Evolutionary conservation across 1,140 invertebrate genomes (phyloP).

Genomic region (Aphidius gifuensis): DNA sequence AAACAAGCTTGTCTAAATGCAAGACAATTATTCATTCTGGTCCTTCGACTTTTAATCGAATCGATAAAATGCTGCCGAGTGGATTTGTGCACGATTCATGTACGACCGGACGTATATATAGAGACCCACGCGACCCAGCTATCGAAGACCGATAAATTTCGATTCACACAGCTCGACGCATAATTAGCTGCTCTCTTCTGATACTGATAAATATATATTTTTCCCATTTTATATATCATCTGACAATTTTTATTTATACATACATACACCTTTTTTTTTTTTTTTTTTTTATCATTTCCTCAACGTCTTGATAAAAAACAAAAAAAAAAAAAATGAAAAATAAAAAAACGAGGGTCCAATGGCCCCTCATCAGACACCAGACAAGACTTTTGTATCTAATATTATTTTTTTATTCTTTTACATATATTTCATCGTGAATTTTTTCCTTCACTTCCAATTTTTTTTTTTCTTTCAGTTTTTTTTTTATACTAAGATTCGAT

Average conservation of each 20-base stretch:
- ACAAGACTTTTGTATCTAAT: too few relatives aligned
- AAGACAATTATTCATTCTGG: conserved; percentile 6
- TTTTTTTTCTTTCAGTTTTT: too few relatives aligned
- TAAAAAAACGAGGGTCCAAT: too few relatives aligned
- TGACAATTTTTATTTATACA: neutral
- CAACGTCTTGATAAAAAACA: too few relatives aligned
- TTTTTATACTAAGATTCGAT: too few relatives aligned
- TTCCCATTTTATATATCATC: neutral
- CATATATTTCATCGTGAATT: too few relatives aligned
- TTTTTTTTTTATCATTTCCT: too few relatives aligned
- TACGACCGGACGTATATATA: conserved; percentile 14
- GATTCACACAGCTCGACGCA: conserved; percentile 27
- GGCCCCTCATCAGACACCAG: too few relatives aligned
- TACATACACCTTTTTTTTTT: too few relatives aligned
- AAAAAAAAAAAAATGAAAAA: too few relatives aligned
- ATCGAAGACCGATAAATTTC: conserved; percentile 36
- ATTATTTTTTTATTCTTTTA: too few relatives aligned
- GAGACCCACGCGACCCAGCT: conserved; percentile 20
- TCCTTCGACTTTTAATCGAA: conserved; percentile 1
- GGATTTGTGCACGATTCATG: conserved; percentile 18
- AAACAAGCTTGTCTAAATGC: neutral
- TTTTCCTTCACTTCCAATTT: too few relatives aligned
- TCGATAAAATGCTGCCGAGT: conserved; percentile 7
- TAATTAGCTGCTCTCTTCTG: conserved; percentile 24
- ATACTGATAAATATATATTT: conserved; percentile 13